A percentile compares a stretch with the other conserved stretches of the same genome.
These are phyloP conservation scores for Epinephelus coioides DNA, from an alignment of 2,797 vertebrate species.

Conservation along the genomic window DNA sequence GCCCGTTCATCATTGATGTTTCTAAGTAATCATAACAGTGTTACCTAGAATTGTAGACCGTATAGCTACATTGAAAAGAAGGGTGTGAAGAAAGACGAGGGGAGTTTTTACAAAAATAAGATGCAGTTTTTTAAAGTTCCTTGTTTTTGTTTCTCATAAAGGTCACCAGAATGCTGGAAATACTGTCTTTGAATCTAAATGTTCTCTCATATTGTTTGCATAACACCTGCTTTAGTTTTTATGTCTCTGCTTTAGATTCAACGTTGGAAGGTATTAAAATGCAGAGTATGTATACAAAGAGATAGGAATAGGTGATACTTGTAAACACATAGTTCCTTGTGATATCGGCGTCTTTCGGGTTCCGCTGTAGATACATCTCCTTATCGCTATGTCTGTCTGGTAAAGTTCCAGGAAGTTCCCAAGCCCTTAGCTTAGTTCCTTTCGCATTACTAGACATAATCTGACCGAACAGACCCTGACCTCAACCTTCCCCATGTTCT, in stretches of 20 bases:
- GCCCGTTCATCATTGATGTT: background rate
- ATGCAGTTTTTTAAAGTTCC: background rate
- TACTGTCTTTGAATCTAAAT: constrained; percentile 41
- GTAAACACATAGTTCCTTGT: background rate
- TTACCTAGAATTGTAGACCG: background rate
- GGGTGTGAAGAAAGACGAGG: background rate
- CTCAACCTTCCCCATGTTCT: background rate
- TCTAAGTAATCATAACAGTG: background rate
- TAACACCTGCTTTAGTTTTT: constrained; percentile 26
- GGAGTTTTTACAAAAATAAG: background rate
- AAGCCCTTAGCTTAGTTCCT: constrained; percentile 10
- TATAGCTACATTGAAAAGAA: background rate
- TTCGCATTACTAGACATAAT: constrained; percentile 57
- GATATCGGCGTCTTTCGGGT: background rate
- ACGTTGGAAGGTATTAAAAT: constrained; percentile 13
- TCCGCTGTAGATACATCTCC: background rate
- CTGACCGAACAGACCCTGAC: constrained; percentile 16
- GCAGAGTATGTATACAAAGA: background rate
- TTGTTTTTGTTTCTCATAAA: constrained; percentile 18
- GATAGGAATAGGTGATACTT: background rate
- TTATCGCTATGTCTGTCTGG: constrained; percentile 8
- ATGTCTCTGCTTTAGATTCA: background rate
- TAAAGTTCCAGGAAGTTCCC: constrained; percentile 4
- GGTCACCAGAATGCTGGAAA: constrained; percentile 15
- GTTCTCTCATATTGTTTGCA: constrained; percentile 36